Conservation (phyloP, 1,140 invertebrate genomes). For the Potamilus streckersoni region DNA sequence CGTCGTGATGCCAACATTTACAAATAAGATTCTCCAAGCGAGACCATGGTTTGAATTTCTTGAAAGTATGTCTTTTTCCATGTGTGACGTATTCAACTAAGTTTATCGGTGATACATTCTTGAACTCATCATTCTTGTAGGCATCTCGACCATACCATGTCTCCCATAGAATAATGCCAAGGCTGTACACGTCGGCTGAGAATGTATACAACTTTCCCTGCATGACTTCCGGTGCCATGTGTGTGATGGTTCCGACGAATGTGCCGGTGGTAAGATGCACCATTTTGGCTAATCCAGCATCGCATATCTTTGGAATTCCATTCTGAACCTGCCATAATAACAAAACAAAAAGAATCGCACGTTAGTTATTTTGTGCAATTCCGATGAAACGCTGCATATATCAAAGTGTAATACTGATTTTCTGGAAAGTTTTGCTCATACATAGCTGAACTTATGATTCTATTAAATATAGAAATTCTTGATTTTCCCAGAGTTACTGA, state of each 20-base stretch:
- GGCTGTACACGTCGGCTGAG: constrained; percentile 24
- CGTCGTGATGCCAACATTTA: constrained; percentile 18
- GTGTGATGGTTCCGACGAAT: constrained; percentile 18
- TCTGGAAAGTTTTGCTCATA: too few species aligned
- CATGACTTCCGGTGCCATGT: constrained; percentile 29
- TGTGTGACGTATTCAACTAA: constrained; percentile 2
- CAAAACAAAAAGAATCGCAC: neutral
- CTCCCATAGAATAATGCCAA: constrained; percentile 28
- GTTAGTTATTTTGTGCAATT: too few species aligned
- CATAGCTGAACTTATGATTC: too few species aligned
- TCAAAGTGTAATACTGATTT: too few species aligned
- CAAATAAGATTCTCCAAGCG: constrained; percentile 4
- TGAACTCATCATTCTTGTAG: constrained; percentile 13
- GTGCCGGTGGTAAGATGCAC: constrained; percentile 8
- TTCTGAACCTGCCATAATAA: constrained; percentile 14
- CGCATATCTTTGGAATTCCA: constrained; percentile 19
- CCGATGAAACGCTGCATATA: too few species aligned
- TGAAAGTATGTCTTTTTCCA: constrained; percentile 11
- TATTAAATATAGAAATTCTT: too few species aligned
- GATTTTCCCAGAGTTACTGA: too few species aligned
- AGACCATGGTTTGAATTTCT: constrained; percentile 1
- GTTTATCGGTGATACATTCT: neutral
- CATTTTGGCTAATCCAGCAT: constrained; percentile 17
- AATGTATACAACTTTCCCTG: constrained; percentile 10
- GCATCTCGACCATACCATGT: constrained; percentile 23